Conservation (phyloP, 2,888 invertebrate genomes). For the Drosophila formosana region DNA sequence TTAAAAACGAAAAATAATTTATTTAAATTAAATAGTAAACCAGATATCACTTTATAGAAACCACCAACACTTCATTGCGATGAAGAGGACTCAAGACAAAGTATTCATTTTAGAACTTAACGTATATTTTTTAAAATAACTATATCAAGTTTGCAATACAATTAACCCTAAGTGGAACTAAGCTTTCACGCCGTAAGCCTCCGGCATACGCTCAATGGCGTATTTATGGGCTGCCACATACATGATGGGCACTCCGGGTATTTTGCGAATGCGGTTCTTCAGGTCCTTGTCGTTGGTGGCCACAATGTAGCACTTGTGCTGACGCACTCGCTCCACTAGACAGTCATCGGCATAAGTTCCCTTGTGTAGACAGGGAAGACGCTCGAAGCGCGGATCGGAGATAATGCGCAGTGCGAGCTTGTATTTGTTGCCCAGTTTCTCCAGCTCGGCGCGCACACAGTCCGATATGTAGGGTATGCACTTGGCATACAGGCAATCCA, state of each 20-base stretch:
- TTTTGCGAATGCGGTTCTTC: slow-evolving; percentile 97
- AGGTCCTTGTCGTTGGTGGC: slow-evolving; percentile 99
- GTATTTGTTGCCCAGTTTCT: slow-evolving; percentile 98
- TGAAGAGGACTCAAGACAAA: neutral
- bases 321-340: slow-evolving; percentile 96
- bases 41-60: too few species aligned
- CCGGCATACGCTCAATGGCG: slow-evolving; percentile 99
- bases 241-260: slow-evolving; percentile 99
- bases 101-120: slow-evolving; percentile 17
- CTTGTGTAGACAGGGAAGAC: slow-evolving; percentile 96
- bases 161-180: slow-evolving; percentile 51
- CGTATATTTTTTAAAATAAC: slow-evolving; percentile 34
- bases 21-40: too few species aligned
- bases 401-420: slow-evolving; percentile 97
- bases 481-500: slow-evolving; percentile 99
- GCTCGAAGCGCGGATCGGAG: slow-evolving; percentile 97
- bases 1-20: too few species aligned
- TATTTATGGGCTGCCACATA: slow-evolving; percentile 96
- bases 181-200: slow-evolving; percentile 95
- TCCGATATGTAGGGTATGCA: slow-evolving; percentile 99
- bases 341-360: slow-evolving; percentile 99
- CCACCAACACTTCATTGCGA: too few species aligned
- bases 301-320: slow-evolving; percentile 99
- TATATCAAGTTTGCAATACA: slow-evolving; percentile 13
- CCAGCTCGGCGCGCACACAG: slow-evolving; percentile 98